Percentiles rank a stretch among this genome's conserved stretches.
Conservation (phyloP, 1,140 invertebrate genomes). For the Cyphomyrmex costatus region DNA sequence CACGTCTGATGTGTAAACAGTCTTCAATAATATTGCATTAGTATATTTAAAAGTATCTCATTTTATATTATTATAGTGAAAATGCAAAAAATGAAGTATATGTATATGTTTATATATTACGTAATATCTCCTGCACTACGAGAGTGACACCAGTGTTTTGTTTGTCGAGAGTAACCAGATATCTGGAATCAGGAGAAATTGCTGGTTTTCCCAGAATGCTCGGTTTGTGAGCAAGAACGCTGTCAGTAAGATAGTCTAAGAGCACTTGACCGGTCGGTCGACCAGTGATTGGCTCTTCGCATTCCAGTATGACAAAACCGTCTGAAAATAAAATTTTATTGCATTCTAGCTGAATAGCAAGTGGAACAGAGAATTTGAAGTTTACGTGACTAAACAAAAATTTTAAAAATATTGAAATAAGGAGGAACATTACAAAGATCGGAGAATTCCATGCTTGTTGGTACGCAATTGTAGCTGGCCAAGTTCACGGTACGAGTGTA, state of each 20-base stretch:
- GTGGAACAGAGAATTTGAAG: background rate
- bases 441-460: conserved; percentile 90
- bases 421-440: conserved; percentile 88
- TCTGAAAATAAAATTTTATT: conserved; percentile 86
- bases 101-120: conserved; percentile 81
- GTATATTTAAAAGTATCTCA: background rate
- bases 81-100: background rate
- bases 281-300: conserved; percentile 90
- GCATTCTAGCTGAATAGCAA: background rate
- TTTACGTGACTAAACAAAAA: conserved; percentile 20
- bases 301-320: conserved; percentile 92
- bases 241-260: conserved; percentile 93
- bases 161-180: conserved; percentile 90
- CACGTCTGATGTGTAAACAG: background rate
- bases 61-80: background rate
- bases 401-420: background rate
- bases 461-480: conserved; percentile 92
- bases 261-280: conserved; percentile 90
- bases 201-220: conserved; percentile 90
- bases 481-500: conserved; percentile 92
- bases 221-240: conserved; percentile 90
- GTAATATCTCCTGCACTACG: conserved; percentile 91
- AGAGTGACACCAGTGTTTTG: conserved; percentile 89
- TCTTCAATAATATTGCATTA: background rate
- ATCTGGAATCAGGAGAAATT: conserved; percentile 91